Evolutionary conservation across 2,797 vertebrate genomes (phyloP).

Genomic region (Chrysocyon brachyurus): DNA sequence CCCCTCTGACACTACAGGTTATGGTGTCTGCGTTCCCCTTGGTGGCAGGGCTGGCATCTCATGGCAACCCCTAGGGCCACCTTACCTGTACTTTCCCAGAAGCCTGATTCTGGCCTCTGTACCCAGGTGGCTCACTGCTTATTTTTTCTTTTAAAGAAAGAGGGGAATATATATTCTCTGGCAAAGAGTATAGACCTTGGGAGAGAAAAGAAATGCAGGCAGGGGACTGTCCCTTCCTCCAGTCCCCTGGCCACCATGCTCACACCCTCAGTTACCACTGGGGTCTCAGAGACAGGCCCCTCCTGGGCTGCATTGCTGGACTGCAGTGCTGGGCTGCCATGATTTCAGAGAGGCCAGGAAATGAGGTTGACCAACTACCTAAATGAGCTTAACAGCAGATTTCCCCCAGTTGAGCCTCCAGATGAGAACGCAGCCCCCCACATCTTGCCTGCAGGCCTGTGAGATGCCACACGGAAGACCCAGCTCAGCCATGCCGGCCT

Average conservation of each 20-base stretch:
- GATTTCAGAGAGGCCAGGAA: no score
- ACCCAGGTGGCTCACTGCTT: rapidly evolving
- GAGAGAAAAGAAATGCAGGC: not conserved
- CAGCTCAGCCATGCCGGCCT: no score
- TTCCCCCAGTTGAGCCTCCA: not conserved
- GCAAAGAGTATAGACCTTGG: no score
- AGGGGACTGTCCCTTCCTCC: not conserved
- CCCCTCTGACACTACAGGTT: not conserved
- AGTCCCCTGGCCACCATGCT: rapidly evolving
- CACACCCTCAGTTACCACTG: rapidly evolving
- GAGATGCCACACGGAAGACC: not conserved
- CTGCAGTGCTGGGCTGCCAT: no score
- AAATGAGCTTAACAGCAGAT: not conserved
- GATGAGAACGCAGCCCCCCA: rapidly evolving
- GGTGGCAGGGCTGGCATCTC: rapidly evolving
- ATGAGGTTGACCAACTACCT: not conserved
- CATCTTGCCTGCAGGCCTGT: rapidly evolving
- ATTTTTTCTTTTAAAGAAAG: not conserved
- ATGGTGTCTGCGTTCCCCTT: not conserved
- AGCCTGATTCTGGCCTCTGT: not conserved
- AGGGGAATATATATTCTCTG: not conserved
- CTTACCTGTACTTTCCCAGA: rapidly evolving
- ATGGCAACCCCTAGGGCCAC: rapidly evolving
- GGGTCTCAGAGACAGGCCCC: not conserved
- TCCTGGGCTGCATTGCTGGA: rapidly evolving